A percentile compares a stretch with the other conserved stretches of the same genome.
Evolutionary conservation across 2,113 vertebrate genomes (phyloP).

Genomic region (Phrynosoma platyrhinos): DNA sequence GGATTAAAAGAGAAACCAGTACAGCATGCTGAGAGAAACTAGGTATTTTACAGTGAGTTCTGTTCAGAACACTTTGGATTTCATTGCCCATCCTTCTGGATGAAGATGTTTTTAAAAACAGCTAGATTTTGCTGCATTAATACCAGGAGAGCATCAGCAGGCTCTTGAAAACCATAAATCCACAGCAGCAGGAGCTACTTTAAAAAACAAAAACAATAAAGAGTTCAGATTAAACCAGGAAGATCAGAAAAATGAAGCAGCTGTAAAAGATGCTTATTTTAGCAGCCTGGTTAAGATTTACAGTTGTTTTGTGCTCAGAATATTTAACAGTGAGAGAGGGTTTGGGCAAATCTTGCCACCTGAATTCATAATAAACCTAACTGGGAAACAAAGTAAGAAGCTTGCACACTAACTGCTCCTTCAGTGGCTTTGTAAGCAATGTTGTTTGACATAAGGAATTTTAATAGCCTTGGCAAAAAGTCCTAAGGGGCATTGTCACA

Average conservation of each 20-base stretch:
- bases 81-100: not conserved
- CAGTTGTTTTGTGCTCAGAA: not conserved
- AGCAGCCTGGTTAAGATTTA: conserved; percentile 3
- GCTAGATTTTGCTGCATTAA: not conserved
- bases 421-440: not conserved
- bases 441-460: not conserved
- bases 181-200: conserved; percentile 4
- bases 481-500: not conserved
- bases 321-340: conserved; percentile 21
- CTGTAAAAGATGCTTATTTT: not conserved
- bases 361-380: not conserved
- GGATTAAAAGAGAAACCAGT: not conserved
- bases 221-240: conserved; percentile 10
- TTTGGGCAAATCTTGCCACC: not conserved
- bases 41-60: not conserved
- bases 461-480: not conserved
- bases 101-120: not conserved
- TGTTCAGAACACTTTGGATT: not conserved
- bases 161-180: conserved; percentile 13
- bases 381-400: conserved; percentile 27
- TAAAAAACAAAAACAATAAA: not conserved
- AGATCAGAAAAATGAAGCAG: not conserved
- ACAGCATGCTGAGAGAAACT: not conserved
- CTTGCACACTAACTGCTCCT: not conserved
- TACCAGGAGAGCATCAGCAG: conserved; percentile 2